Evolutionary conservation across 2,797 vertebrate species (phyloP).

Genomic region (Ptychobarbus kaznakovi): DNA sequence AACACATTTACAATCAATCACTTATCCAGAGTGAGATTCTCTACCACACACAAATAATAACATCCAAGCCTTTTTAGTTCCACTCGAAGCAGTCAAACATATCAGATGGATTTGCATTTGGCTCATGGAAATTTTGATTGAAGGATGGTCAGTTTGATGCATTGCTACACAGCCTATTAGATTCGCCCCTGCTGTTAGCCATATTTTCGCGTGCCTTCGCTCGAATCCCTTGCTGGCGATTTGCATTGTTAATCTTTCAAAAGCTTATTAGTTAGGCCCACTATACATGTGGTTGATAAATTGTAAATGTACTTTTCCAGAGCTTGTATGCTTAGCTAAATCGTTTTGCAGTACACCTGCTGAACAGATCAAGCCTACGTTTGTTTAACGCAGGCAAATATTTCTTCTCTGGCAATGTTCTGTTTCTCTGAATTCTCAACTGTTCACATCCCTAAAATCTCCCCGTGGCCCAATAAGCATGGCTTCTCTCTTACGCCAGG

Average conservation of each 20-base stretch:
- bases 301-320: conserved; percentile 42
- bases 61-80: not conserved
- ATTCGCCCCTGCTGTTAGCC: conserved; percentile 23
- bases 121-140: conserved; percentile 20
- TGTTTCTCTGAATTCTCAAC: conserved; percentile 70
- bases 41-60: conserved; percentile 11
- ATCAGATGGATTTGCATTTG: conserved; percentile 27
- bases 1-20: conserved; percentile 46
- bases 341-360: conserved; percentile 71
- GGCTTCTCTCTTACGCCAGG: conserved; percentile 61
- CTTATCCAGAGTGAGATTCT: conserved; percentile 23
- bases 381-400: conserved; percentile 66
- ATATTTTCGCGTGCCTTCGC: not conserved
- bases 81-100: conserved; percentile 19
- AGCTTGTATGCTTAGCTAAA: conserved; percentile 30
- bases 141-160: conserved; percentile 32
- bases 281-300: conserved; percentile 44
- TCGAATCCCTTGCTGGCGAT: conserved; percentile 23
- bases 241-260: conserved; percentile 53
- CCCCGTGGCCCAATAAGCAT: conserved; percentile 64
- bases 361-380: conserved; percentile 71
- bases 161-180: conserved; percentile 41
- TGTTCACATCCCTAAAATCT: conserved; percentile 74
- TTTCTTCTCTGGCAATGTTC: conserved; percentile 69
- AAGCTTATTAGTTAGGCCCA: conserved; percentile 36